phyloP scores from a whole-genome alignment of 2,797 vertebrate species.

The Crypturellus tataupa region DNA sequence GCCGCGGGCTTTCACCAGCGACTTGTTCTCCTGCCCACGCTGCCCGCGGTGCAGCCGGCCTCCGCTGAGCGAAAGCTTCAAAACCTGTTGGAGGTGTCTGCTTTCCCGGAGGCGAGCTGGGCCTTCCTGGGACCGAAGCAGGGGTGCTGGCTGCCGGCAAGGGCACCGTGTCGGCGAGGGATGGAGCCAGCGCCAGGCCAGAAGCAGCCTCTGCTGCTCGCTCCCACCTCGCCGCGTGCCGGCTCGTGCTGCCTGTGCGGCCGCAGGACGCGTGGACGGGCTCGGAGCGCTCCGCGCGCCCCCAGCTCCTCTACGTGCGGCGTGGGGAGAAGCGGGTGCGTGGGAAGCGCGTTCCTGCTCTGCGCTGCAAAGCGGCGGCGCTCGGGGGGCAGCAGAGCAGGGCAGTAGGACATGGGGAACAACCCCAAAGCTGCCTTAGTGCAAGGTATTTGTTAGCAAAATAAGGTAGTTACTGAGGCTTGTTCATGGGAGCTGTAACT shows the following conservation, averaged over 20 bases:
- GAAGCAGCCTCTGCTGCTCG: accelerated
- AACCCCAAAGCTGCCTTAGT: neutral
- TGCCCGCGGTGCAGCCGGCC: neutral
- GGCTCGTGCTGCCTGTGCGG: neutral
- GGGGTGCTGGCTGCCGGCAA: neutral
- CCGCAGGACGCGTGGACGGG: neutral
- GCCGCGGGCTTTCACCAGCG: neutral
- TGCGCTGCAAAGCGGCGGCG: neutral
- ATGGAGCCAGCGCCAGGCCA: neutral
- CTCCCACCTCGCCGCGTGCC: accelerated
- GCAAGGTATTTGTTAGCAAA: neutral
- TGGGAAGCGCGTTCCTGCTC: neutral
- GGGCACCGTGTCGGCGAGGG: accelerated
- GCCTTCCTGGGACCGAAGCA: neutral
- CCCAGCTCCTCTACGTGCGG: neutral
- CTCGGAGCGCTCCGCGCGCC: neutral
- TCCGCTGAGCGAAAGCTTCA: neutral
- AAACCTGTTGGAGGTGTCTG: neutral
- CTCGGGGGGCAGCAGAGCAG: neutral
- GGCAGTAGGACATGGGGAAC: accelerated
- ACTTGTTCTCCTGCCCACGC: neutral
- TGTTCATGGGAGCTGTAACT: neutral
- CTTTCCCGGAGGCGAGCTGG: neutral
- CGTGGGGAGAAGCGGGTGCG: neutral
- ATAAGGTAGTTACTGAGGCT: neutral